These are phyloP conservation scores for Zoanthus sociatus DNA, from an alignment of 92 coral and sea anemone species.

Conservation along the genomic window DNA sequence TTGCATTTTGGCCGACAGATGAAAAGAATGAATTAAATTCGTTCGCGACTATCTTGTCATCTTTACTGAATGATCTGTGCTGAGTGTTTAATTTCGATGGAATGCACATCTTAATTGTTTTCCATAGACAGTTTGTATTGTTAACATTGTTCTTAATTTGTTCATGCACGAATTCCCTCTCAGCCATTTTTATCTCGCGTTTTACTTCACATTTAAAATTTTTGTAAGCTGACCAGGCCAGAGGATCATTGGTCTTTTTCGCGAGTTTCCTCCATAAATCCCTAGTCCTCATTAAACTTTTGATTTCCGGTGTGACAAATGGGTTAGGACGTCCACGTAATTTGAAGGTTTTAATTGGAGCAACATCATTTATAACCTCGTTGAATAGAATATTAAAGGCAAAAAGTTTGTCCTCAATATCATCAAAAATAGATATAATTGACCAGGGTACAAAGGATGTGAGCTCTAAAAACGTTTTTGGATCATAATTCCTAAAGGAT, in stretches of 20 bases:
- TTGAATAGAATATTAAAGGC: constrained; percentile 37
- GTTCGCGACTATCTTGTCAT: not conserved
- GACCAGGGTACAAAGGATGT: constrained; percentile 43
- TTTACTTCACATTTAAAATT: constrained; percentile 29
- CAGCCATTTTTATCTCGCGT: constrained; percentile 3
- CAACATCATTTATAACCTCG: constrained; percentile 23
- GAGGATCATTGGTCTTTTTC: constrained; percentile 15
- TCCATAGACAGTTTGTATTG: constrained; percentile 14
- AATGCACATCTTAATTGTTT: constrained; percentile 2
- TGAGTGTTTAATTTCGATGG: not conserved
- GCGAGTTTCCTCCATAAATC: constrained; percentile 15
- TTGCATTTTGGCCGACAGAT: constrained; percentile 9
- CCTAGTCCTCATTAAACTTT: constrained; percentile 7
- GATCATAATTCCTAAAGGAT: constrained; percentile 37
- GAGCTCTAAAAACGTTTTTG: constrained; percentile 26
- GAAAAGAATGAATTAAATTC: constrained; percentile 7
- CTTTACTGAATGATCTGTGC: constrained; percentile 9
- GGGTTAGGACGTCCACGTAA: constrained; percentile 3
- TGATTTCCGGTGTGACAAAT: not conserved
- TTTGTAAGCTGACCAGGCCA: constrained; percentile 19
- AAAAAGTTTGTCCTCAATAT: constrained; percentile 2
- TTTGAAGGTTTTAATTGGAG: not conserved
- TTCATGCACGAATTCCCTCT: constrained; percentile 11
- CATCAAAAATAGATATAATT: constrained; percentile 25
- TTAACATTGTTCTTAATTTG: constrained; percentile 13